These are phyloP conservation scores for Sclerurus mexicanus DNA, from an alignment of 2,113 vertebrate species.

Conservation along the genomic window DNA sequence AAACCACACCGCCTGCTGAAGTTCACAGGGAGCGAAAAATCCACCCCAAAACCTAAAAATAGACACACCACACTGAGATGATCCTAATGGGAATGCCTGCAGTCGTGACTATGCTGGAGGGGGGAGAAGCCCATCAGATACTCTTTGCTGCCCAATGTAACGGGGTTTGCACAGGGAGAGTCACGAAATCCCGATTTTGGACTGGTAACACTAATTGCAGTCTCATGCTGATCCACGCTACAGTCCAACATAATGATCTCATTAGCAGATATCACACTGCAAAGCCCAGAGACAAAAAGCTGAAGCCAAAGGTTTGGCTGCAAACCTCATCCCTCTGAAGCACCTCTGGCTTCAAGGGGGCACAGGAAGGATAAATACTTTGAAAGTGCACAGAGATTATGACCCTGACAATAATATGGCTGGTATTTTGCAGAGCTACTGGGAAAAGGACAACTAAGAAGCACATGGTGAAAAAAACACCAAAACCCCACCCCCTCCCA, in stretches of 20 bases:
- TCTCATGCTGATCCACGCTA: not conserved
- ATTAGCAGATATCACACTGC: not conserved
- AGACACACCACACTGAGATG: not conserved
- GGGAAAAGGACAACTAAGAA: not conserved
- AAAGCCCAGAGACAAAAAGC: not conserved
- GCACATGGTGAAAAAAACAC: not conserved
- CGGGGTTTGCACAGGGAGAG: not conserved
- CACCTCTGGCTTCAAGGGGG: not conserved
- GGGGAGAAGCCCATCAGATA: not conserved
- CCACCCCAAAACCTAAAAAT: not conserved
- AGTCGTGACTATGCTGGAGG: fast-evolving
- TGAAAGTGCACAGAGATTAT: not conserved
- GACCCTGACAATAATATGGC: not conserved
- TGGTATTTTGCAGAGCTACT: not conserved
- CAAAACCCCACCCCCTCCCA: too few species aligned
- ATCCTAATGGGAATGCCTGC: not conserved
- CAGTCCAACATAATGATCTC: not conserved
- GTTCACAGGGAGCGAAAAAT: not conserved
- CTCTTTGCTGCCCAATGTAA: not conserved
- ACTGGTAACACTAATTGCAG: not conserved
- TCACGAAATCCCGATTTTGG: not conserved
- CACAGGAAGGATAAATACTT: not conserved
- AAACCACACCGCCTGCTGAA: not conserved
- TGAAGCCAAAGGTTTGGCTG: not conserved
- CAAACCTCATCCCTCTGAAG: not conserved